Evolutionary conservation across 2,797 vertebrate species (phyloP).

Genomic region (Dallia pectoralis): DNA sequence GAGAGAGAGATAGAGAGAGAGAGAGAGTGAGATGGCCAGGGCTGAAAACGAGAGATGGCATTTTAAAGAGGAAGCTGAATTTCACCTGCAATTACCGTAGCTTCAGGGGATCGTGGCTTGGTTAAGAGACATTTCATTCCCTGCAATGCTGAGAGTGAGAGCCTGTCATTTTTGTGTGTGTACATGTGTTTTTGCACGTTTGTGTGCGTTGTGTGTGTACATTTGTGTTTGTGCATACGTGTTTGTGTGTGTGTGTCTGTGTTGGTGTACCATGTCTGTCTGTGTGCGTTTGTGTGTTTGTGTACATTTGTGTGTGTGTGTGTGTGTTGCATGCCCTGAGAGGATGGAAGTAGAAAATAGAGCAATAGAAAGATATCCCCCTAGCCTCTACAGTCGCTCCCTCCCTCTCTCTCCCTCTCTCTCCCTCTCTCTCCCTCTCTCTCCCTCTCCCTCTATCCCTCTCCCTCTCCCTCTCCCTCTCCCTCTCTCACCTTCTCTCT

Average conservation of each 20-base stretch:
- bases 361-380: slow-evolving; percentile 57
- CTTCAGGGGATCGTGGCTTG: slow-evolving; percentile 76
- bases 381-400: slow-evolving; percentile 55
- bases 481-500: slow-evolving; percentile 9
- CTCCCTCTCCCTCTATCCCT: slow-evolving; percentile 2
- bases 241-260: slow-evolving; percentile 46
- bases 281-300: slow-evolving; percentile 56
- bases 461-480: slow-evolving; percentile 7
- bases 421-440: slow-evolving; percentile 15
- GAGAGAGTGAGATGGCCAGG: slow-evolving; percentile 67
- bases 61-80: slow-evolving; percentile 84
- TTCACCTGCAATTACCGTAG: slow-evolving; percentile 84
- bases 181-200: slow-evolving; percentile 35
- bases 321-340: slow-evolving; percentile 65
- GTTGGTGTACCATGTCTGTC: slow-evolving; percentile 57
- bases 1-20: slow-evolving; percentile 56
- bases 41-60: slow-evolving; percentile 82
- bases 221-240: slow-evolving; percentile 42
- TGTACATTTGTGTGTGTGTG: slow-evolving; percentile 30
- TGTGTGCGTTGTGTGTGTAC: slow-evolving; percentile 49
- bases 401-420: slow-evolving; percentile 13
- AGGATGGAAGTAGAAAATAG: slow-evolving; percentile 62
- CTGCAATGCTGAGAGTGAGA: slow-evolving; percentile 49
- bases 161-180: neutral
- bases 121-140: slow-evolving; percentile 80